These are phyloP conservation scores for Eupithecia insigniata DNA, from an alignment of 2,888 invertebrate species.

Conservation along the genomic window DNA sequence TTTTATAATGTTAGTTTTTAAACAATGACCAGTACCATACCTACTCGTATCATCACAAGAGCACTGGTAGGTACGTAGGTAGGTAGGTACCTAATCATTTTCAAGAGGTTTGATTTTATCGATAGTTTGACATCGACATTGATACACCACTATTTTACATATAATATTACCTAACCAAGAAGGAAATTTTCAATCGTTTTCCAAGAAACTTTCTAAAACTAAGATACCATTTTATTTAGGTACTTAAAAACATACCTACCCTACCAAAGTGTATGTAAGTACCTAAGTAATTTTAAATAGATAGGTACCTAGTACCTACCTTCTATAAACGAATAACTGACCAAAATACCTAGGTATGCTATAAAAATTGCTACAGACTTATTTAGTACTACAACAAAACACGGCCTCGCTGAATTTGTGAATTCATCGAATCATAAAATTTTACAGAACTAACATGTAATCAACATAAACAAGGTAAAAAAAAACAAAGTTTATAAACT, in stretches of 20 bases:
- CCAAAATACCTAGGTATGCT: too few relatives aligned
- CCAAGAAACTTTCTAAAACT: not conserved
- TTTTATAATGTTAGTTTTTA: not conserved
- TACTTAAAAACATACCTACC: too few relatives aligned
- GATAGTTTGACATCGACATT: not conserved
- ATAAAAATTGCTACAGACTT: constrained; percentile 49
- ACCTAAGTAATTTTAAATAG: too few relatives aligned
- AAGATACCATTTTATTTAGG: not conserved
- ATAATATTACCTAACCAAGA: too few relatives aligned
- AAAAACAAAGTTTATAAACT: constrained; percentile 50
- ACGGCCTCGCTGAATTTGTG: constrained; percentile 26
- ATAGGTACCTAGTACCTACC: too few relatives aligned
- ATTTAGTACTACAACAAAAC: constrained; percentile 49
- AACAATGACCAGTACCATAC: not conserved
- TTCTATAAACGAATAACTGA: too few relatives aligned
- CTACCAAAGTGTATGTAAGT: too few relatives aligned
- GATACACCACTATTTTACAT: not conserved
- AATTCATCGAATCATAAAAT: constrained; percentile 8
- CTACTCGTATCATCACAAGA: not conserved
- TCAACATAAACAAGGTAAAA: constrained; percentile 36
- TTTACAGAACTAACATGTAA: not conserved
- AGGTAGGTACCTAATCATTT: not conserved
- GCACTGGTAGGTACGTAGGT: not conserved
- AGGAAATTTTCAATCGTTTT: not conserved
- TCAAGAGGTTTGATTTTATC: not conserved